Percentiles rank a stretch among this genome's conserved stretches.
phyloP scores from a whole-genome alignment of 2,797 vertebrate genomes.

The Botia kubotai region DNA sequence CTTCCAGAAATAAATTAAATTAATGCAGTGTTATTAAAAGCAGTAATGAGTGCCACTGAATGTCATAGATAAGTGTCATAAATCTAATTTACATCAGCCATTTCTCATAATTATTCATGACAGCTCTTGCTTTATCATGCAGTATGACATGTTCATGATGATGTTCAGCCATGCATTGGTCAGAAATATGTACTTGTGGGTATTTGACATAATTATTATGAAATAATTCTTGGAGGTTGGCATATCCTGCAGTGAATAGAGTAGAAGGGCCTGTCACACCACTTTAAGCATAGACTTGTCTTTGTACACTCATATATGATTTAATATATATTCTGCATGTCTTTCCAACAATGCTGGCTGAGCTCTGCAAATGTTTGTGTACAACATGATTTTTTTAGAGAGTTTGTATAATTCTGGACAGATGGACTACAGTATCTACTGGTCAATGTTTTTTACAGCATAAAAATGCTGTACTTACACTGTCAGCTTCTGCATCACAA shows the following conservation, averaged over 20 bases:
- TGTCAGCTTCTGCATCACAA: background rate
- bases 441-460: background rate
- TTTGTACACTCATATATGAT: no score
- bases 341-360: constrained; percentile 1
- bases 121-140: background rate
- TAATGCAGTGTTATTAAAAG: no score
- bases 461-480: background rate
- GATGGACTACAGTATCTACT: background rate
- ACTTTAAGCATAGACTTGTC: background rate
- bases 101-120: constrained; percentile 12
- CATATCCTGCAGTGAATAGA: no score
- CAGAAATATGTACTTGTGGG: background rate
- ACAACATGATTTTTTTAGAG: background rate
- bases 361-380: background rate
- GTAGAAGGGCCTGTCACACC: background rate
- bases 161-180: background rate
- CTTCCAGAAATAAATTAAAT: background rate
- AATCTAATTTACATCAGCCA: background rate
- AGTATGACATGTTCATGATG: background rate
- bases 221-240: no score
- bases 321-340: background rate
- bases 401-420: background rate
- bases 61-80: background rate
- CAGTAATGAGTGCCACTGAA: background rate
- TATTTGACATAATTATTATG: background rate